Evolutionary conservation across 2,888 invertebrate species (phyloP), one percentile per base, ranked within the genome.

Genomic region (Phragmatobia fuliginosa): DNA sequence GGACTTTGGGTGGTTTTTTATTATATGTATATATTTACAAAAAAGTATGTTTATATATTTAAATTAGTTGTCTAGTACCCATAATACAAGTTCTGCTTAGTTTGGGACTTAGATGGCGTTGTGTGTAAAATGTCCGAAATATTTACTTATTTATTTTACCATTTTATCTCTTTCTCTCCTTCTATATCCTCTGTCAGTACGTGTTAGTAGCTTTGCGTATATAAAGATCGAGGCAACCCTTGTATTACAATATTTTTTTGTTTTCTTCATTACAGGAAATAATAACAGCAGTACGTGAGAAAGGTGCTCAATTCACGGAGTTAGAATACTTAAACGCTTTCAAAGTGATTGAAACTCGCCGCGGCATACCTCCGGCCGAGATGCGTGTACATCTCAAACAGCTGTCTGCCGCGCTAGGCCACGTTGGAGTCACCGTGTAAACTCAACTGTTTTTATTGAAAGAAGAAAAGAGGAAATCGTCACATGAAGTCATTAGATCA

Each of bases 281-380:
- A 83, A 96, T 99, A 73, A 97, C 97, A 77, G 96, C 96, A 41
- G 97, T 99, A 18, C 96, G 98, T 62, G 98, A 99, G 90, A 97
- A 97, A 82, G 99, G 99, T 2, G 97, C 98, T 0, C 97, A 98
- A 89, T 99, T 98, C 92, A 97, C 97, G 0, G 97, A 98, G 89
- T 94, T 98, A 84, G 99, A 99, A 90, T 98, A 99, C 89, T 96
- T 97, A 88, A 97, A 98, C 90, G 97, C 98, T 52, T 96, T 98
- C 87, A 97, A 97, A 85, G 96, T 98, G 79, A 97, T 96, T 86
- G 97, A 96, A 85, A 97, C 96, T 88, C 96, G 95, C 16, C 96
- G 96, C 59, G 91, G 92, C 45, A 91, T 95, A 41, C 92, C 96
- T 33, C 89, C 94, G 38, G 94, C 95, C 62, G 95, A 96, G 62